Conservation (phyloP, 2,888 invertebrate genomes). For the Andrena haemorrhoa region DNA sequence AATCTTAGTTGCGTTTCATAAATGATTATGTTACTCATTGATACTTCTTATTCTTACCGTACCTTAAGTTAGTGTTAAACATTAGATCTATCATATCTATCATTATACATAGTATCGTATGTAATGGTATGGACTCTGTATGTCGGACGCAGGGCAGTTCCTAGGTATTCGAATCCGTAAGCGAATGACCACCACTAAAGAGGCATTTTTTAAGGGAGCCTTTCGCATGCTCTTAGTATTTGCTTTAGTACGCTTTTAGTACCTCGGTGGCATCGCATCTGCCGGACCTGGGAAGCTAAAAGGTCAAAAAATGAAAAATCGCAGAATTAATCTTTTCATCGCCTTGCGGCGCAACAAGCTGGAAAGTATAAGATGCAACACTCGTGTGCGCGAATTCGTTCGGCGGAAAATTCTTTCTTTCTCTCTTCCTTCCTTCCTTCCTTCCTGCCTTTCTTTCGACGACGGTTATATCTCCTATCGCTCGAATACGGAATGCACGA, state of each 20-base stretch:
- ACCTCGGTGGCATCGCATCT: conserved; percentile 85
- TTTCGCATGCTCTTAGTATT: conserved; percentile 73
- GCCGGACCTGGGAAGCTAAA: conserved; percentile 85
- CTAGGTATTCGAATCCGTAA: conserved; percentile 72
- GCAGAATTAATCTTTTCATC: conserved; percentile 81
- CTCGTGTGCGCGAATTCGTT: conserved; percentile 68
- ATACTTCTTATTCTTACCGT: conserved; percentile 67
- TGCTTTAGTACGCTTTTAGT: conserved; percentile 80
- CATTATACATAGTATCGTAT: conserved; percentile 73
- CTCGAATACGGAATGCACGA: conserved; percentile 27
- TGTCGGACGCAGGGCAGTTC: conserved; percentile 73
- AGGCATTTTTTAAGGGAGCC: conserved; percentile 66
- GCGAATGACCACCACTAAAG: conserved; percentile 73
- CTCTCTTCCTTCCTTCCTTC: not conserved
- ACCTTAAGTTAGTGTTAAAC: conserved; percentile 73
- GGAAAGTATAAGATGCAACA: conserved; percentile 84
- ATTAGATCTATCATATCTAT: conserved; percentile 73
- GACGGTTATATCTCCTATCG: conserved; percentile 23
- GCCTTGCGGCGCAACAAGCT: conserved; percentile 70
- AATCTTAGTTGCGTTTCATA: conserved; percentile 44
- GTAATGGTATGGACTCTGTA: conserved; percentile 73
- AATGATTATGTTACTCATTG: conserved; percentile 58
- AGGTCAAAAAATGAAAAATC: conserved; percentile 84
- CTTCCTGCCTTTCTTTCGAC: not conserved
- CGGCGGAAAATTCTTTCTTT: conserved; percentile 23